A percentile compares a stretch with the other conserved stretches of the same genome.
Evolutionary conservation across 2,888 invertebrate species (phyloP).

Genomic region (Polietes domitor): DNA sequence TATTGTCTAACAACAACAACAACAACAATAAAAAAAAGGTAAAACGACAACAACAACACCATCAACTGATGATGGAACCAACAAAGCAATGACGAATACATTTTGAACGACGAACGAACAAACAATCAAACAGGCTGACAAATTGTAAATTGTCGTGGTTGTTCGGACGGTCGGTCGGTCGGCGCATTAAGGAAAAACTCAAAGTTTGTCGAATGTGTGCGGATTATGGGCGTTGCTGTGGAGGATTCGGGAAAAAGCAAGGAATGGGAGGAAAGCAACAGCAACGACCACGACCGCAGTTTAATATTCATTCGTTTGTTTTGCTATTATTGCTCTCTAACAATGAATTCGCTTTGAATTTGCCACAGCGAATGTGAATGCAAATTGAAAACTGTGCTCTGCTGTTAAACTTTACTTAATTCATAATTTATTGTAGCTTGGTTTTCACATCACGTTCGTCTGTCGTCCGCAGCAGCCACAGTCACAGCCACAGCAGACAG

Average conservation of each 20-base stretch:
- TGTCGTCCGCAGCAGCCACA: not conserved
- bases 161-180: not conserved
- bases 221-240: not conserved
- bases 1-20: slow-evolving; percentile 57
- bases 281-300: not conserved
- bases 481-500: slow-evolving; percentile 35
- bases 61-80: slow-evolving; percentile 30
- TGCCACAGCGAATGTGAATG: not conserved
- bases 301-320: not conserved
- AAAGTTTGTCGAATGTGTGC: not conserved
- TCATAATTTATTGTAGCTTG: slow-evolving; percentile 46
- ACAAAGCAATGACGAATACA: slow-evolving; percentile 15
- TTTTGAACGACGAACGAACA: not conserved
- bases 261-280: not conserved
- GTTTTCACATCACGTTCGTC: slow-evolving; percentile 1
- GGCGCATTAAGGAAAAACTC: not conserved
- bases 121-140: not conserved
- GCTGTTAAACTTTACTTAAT: slow-evolving; percentile 36
- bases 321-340: not conserved
- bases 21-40: slow-evolving; percentile 16
- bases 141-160: slow-evolving; percentile 1
- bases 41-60: slow-evolving; percentile 9
- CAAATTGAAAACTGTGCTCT: not conserved
- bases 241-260: not conserved
- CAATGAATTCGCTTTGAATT: not conserved